phyloP scores from a whole-genome alignment of 1,140 invertebrate genomes.

The Mycetomoellerius zeteki region DNA sequence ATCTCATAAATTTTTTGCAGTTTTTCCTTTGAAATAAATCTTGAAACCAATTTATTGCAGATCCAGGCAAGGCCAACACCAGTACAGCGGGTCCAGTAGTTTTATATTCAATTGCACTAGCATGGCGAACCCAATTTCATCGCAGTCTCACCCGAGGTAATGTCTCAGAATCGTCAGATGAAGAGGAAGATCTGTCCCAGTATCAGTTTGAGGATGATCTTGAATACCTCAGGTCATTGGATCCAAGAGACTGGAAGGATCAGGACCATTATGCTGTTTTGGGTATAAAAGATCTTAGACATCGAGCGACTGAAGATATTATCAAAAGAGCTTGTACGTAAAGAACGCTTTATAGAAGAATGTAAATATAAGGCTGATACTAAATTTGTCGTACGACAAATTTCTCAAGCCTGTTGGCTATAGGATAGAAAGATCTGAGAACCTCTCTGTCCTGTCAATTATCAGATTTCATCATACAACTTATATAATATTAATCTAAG shows the following conservation, averaged over 20 bases:
- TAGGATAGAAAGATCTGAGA: too few relatives aligned
- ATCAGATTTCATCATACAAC: too few relatives aligned
- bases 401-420: too few relatives aligned
- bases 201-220: conserved; percentile 93
- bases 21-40: not conserved
- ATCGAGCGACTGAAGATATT: conserved; percentile 95
- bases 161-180: conserved; percentile 80
- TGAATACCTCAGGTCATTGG: conserved; percentile 94
- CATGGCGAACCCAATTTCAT: conserved; percentile 81
- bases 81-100: conserved; percentile 76
- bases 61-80: conserved; percentile 35
- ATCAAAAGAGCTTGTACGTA: conserved; percentile 97
- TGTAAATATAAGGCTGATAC: conserved; percentile 34
- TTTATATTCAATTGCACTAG: conserved; percentile 81
- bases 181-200: conserved; percentile 88
- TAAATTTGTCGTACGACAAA: too few relatives aligned
- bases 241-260: conserved; percentile 99
- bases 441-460: too few relatives aligned
- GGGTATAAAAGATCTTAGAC: conserved; percentile 93
- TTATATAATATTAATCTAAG: too few relatives aligned
- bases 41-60: conserved; percentile 41
- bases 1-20: too few relatives aligned
- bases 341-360: conserved; percentile 66
- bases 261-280: conserved; percentile 99
- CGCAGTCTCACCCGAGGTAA: conserved; percentile 68